Base-by-base conservation (phyloP, 2,113 vertebrate genomes). In the Burhinus bistriatus region DNA sequence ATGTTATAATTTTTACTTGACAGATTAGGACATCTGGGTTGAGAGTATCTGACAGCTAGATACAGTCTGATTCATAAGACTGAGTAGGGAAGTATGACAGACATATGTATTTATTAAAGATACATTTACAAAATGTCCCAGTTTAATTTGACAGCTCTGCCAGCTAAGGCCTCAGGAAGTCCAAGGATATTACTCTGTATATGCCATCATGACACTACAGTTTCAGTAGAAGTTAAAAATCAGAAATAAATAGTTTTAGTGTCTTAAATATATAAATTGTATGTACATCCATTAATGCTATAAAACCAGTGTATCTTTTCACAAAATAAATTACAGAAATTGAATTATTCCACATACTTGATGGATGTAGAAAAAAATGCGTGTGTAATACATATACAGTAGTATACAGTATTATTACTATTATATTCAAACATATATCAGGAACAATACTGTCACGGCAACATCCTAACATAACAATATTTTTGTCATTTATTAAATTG, bases 51-150 rank as follows among this genome's bases (percentile, higher is more conserved):
- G 91, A 94, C 93, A 96, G 73, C 83, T 92, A 94, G 92, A 91
- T 96, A 70, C 34, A 93, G 80, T 64, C 91, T 92, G 95, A 96
- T 97, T 97, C 96, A 93, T 95, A 95, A 80, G 73, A 91, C 29
- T 83, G 91, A 93, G 84, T 72, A 87, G 75, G 51, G 68, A 96
- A 96, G 91, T 94, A 96, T 95, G 96, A 93, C 87, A 96, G 96
- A 97, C 95, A 91, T 95, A 95, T 87, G 88, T 84, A 93, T 95
- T 96, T 96, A 94, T 94, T 96, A 96, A 96, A 83, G 83, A 96
- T 82, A 83, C 25, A 22, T 92, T 94, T 94, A 81, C 42, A 95
- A 90, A 93, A 88, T 4, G 30, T 75, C 62, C 83, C 61, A 71
- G 62, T 90, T 96, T 96, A 94, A 93, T 94, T 93, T 96, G 81